Percentiles rank a stretch among this genome's conserved stretches.
phyloP scores from a whole-genome alignment of 2,113 vertebrate species.

The Heterotilapia buettikoferi region DNA sequence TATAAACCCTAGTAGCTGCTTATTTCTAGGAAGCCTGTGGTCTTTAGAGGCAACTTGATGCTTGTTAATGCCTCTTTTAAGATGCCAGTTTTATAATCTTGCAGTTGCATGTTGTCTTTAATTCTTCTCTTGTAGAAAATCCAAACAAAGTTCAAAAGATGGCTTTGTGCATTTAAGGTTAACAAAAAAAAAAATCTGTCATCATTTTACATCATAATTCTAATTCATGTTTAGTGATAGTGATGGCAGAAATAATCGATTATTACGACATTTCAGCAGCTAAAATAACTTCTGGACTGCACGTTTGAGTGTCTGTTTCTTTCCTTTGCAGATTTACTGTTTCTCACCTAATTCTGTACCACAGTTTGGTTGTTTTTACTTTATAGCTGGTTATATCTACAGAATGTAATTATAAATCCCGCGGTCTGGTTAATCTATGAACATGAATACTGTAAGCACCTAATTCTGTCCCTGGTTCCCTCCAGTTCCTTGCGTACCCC shows the following conservation, averaged over 20 bases:
- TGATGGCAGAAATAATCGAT: background rate
- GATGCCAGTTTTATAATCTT: background rate
- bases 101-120: background rate
- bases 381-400: background rate
- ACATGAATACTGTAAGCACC: background rate
- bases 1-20: background rate
- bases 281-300: background rate
- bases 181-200: background rate
- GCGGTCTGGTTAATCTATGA: background rate
- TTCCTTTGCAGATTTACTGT: too few relatives aligned
- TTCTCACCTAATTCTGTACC: too few relatives aligned
- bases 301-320: background rate
- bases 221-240: background rate
- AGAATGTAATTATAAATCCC: background rate
- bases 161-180: background rate
- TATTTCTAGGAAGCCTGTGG: background rate
- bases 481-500: constrained; percentile 68
- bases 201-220: background rate
- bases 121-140: background rate
- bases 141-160: background rate
- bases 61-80: background rate
- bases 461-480: background rate
- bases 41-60: background rate
- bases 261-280: background rate
- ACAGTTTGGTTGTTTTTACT: too few relatives aligned